A percentile compares a stretch with the other conserved stretches of the same genome.
phyloP scores from a whole-genome alignment of 2,797 vertebrate genomes.

The Enteromius argenteus region DNA sequence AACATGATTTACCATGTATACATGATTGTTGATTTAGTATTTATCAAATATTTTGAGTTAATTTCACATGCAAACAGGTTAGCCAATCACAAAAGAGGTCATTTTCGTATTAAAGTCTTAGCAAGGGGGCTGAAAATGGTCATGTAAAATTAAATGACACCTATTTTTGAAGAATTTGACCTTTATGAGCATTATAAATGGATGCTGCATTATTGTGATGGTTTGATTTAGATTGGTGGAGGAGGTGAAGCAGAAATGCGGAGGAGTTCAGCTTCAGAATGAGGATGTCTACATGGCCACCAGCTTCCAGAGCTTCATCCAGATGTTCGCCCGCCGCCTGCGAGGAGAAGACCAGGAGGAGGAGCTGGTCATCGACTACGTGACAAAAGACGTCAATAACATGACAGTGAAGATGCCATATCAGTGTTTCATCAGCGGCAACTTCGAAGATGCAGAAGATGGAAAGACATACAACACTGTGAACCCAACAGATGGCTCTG shows the following conservation, averaged over 20 bases:
- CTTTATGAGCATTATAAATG: background rate
- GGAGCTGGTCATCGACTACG: conserved; percentile 86
- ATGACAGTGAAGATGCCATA: conserved; percentile 94
- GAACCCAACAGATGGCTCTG: conserved; percentile 92
- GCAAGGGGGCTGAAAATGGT: background rate
- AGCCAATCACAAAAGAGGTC: background rate
- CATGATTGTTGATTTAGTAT: background rate
- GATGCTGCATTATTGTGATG: background rate
- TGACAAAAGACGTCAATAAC: conserved; percentile 88
- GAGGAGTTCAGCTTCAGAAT: conserved; percentile 85
- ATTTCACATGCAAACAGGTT: background rate
- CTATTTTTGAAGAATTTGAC: background rate
- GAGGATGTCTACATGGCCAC: conserved; percentile 97
- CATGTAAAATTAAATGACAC: background rate
- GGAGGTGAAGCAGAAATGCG: conserved; percentile 90
- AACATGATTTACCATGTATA: background rate
- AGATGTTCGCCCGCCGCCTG: conserved; percentile 87
- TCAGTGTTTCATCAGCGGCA: conserved; percentile 93
- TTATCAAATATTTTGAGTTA: background rate
- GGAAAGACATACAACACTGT: conserved; percentile 86
- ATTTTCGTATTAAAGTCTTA: background rate
- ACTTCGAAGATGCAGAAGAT: conserved; percentile 87
- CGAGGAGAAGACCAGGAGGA: conserved; percentile 89
- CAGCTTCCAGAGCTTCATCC: conserved; percentile 90
- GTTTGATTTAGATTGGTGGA: conserved; percentile 86